Conservation (phyloP, 2,113 vertebrate species). For the Procapra przewalskii region DNA sequence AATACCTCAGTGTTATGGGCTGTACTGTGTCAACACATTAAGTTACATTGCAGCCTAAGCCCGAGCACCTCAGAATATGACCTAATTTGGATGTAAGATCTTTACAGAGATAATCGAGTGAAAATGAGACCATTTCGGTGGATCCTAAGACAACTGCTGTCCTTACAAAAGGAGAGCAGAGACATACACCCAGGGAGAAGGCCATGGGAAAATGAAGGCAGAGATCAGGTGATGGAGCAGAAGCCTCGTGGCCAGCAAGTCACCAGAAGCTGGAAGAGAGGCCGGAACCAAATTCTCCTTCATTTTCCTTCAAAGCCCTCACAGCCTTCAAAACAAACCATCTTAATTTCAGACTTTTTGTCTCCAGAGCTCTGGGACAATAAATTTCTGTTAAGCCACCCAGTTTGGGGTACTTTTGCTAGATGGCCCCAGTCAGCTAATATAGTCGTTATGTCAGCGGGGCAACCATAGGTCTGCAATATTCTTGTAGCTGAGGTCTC, state of each 20-base stretch:
- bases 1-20: not conserved
- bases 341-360: not conserved
- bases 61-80: not conserved
- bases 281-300: not conserved
- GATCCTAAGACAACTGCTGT: not conserved
- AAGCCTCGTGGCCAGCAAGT: not conserved
- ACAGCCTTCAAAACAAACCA: not conserved
- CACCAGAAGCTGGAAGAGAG: not conserved
- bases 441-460: not conserved
- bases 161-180: not conserved
- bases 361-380: not conserved
- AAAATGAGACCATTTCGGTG: not conserved
- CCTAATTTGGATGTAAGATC: not conserved
- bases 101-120: not conserved
- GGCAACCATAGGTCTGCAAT: not conserved
- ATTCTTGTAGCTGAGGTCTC: not conserved
- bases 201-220: not conserved
- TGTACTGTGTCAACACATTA: not conserved
- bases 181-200: not conserved
- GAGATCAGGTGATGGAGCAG: not conserved
- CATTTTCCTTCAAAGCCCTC: not conserved
- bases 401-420: not conserved
- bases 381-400: not conserved
- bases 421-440: not conserved
- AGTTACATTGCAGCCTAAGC: not conserved